Base-by-base conservation (phyloP, 2,797 vertebrate genomes). In the Cercopithecus neglectus region DNA sequence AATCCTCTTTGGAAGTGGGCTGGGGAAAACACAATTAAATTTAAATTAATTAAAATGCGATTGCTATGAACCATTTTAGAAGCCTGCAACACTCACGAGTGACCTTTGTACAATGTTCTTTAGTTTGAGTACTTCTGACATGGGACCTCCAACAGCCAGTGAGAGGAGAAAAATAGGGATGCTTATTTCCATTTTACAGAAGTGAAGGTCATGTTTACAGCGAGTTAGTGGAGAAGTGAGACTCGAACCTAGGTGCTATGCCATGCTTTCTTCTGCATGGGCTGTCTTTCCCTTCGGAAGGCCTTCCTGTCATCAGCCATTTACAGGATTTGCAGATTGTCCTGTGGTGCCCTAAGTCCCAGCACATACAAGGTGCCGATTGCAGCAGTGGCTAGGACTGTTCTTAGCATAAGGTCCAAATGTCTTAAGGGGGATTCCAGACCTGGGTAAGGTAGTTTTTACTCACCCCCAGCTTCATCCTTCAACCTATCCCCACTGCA, bases 1-100 rank as follows among this genome's bases (percentile, higher is more conserved):
- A 76, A 82, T 36, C 30, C 30, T 78, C 59, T 89, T 85, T 86
- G 50, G 75, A 95, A 90, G 55, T 16, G 28, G 50, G 39, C 39
- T 67, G 61, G n/a, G 72, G 48, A 89, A 64, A 57, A 89, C 17
- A 53, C 5, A 84, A 39, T 30, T 67, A n/a, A 64, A n/a, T n/a
- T 64, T n/a, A 64, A n/a, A 67, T n/a, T 19, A 67, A 67, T n/a
- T 33, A 61, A 80, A 64, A 67, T 92, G 36, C 5, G n/a, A 74
- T 4, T 92, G 61, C 48, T 64, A 55, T 30, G 48, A 48, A 26
- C 26, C 22, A 33, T 22, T 76, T 48, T 50, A 36, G 28, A 85
- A 67, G 41, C n/a, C 39, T 50, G 44, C 1, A 72, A 72, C 70
- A 53, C 30, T 33, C 36, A 24, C 1, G 13, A 1, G 39, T 33